Base-by-base conservation (phyloP, 2,888 invertebrate genomes). In the Pecten maximus region DNA sequence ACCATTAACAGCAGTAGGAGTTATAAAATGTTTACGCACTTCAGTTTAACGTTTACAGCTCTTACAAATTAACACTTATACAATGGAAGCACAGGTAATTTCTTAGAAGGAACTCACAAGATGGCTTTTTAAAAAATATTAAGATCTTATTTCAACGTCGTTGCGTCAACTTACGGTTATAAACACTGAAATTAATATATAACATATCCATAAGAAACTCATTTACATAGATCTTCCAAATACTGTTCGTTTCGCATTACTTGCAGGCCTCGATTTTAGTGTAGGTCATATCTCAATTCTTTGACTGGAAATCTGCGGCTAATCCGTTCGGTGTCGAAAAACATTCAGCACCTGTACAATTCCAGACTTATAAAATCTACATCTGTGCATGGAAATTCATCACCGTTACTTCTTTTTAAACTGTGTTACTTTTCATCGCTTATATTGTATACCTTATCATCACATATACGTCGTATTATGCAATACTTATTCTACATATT, bases 71-170 rank as follows among this genome's bases (percentile, higher is more conserved):
- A 28, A 74, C 35, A 74, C 74, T 74, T 74, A 23, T 28, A 74
- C 35, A 74, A 74, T 35, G 74, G 35, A 28, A 74, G 74, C 74
- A 74, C 74, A 74, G 74, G 74, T 74, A 74, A 74, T 74, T 28
- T 23, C 28, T 74, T 74, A 35, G 6, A 35, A 74, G 35, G 74
- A 74, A 74, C 74, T 74, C 74, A 74, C 74, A 74, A 74, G 74
- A 28, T 35, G 74, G 0, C 12, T 3, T 74, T 54, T 12, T 2
- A 19, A 19, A 10, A 16, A 74, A 35, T 74, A 74, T 74, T 74
- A 6, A 35, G 74, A 35, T 74, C 74, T 8, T 74, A 28, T 74
- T 74, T 35, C 74, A 23, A 74, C 74, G 35, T 74, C 28, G 28
- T 74, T 28, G 2, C 35, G 10, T 74, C 28, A 74, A 35, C 35